Base-by-base conservation (phyloP, 2,113 vertebrate species). In the Aspidoscelis tigris region DNA sequence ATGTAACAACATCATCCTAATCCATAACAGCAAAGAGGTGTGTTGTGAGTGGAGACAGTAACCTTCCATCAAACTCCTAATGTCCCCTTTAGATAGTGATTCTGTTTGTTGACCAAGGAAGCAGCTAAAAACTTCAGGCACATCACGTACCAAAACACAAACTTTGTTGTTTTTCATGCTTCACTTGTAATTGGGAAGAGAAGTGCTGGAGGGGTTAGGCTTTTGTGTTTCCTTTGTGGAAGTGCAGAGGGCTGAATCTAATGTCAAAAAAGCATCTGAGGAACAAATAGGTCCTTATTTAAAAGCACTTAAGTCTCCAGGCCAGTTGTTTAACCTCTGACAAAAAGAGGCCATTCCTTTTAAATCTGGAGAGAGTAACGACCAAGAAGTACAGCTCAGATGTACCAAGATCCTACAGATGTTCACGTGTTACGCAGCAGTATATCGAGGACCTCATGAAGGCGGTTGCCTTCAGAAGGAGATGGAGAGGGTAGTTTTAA, bases 191-290 rank as follows among this genome's bases (percentile, higher is more conserved):
- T 24, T 58, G 65, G 41, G 65, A 61, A 75, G 33, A 58, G 73
- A 68, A 78, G 68, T n/a, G 43, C 85, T 87, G 47, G 58, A 78
- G 44, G 58, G 76, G 61, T 58, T 4, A 8, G 39, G 39, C 39
- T 66, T 66, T 53, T 53, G 33, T 26, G 6, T 47, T 79, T 69
- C 18, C 71, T 91, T 89, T 88, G 90, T 92, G 87, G 64, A 85
- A 85, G 55, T 85, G 75, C 87, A 61, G 73, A 82, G 87, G 89
- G 64, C 81, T 33, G 81, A 65, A 76, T 81, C 85, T 91, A 87
- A 90, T 89, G 80, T 64, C 12, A 71, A 69, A 47, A 82, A 79
- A 78, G 81, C 85, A 83, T 74, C 47, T n/a, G 20, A 68, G 70
- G 70, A 79, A 74, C 3, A 47, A 83, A 83, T 22, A 12, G 61